Base-by-base conservation (phyloP, 2,797 vertebrate genomes). In the Sciurus vulgaris region DNA sequence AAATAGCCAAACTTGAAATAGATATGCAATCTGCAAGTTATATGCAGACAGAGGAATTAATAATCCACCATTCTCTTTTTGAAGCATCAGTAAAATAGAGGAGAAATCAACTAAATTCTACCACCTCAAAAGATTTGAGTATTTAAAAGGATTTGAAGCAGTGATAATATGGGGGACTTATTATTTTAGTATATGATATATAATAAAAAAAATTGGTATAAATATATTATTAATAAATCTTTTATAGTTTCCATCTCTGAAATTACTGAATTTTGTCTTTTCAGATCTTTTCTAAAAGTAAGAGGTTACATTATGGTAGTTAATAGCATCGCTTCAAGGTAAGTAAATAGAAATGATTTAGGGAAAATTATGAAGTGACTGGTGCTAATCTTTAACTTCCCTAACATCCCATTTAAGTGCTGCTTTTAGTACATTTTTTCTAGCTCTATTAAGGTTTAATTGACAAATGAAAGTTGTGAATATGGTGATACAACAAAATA, bases 41-140 rank as follows among this genome's bases (percentile, higher is more conserved):
- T 26, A 8, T 79, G 38, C 12, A 86, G 11, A 35, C 10, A 65
- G 7, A 90, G 86, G 61, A 92, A 84, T 86, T 59, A 63, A 47
- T 59, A 73, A 30, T 2, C 4, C 1, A 54, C 17, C 24, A 49
- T 56, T 83, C 15, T 82, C 28, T 61, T 22, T 89, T 79, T 83
- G 54, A 91, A 91, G 11, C 17, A 63, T 69, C 35, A 47, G 22
- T 51, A 61, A 88, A 94, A 13, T 44, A 24, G 5, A 54, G 47
- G 69, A 35, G 79, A 95, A 89, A 67, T 86, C 13, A 65, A 15
- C n/a, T 54, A 87, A 91, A 77, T 70, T n/a, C 24, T 94, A 26
- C 44, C 28, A 44, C 24, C n/a, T 74, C 18, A 17, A 91, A 95
- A 76, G 5, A 74, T 73, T 24, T 51, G 20, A 6, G 5, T 54